Evolutionary conservation across 2,113 vertebrate species (phyloP).

Genomic region (Empidonax traillii): DNA sequence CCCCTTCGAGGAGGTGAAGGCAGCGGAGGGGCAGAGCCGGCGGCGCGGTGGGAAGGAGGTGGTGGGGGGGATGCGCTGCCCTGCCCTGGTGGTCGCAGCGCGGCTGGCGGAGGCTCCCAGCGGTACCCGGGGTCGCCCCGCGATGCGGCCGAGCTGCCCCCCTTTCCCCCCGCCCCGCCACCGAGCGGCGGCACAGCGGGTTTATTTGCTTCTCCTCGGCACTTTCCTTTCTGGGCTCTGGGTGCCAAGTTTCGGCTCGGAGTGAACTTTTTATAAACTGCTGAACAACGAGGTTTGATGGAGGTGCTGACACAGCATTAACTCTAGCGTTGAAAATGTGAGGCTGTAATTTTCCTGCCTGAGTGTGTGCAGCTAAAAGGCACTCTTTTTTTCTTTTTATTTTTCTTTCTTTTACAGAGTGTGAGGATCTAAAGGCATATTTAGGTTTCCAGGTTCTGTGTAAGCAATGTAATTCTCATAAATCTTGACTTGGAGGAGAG

Average conservation of each 20-base stretch:
- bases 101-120: not conserved
- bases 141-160: not conserved
- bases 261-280: constrained; percentile 66
- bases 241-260: constrained; percentile 49
- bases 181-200: not conserved
- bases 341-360: constrained; percentile 71
- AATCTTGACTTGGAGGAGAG: constrained; percentile 62
- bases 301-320: constrained; percentile 72
- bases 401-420: not conserved
- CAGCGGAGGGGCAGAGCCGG: not conserved
- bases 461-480: constrained; percentile 68
- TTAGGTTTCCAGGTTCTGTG: constrained; percentile 56
- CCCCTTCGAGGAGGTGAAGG: constrained; percentile 73
- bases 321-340: constrained; percentile 65
- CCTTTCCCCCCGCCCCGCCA: not conserved
- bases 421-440: constrained; percentile 62
- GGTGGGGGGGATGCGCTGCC: no score
- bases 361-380: constrained; percentile 52
- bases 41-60: no score
- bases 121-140: no score
- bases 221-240: not conserved
- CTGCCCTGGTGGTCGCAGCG: not conserved
- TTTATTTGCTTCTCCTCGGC: not conserved
- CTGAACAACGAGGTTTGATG: constrained; percentile 53
- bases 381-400: not conserved